phyloP scores from a whole-genome alignment of 2,888 invertebrate genomes.

The Crepidodera aurea region DNA sequence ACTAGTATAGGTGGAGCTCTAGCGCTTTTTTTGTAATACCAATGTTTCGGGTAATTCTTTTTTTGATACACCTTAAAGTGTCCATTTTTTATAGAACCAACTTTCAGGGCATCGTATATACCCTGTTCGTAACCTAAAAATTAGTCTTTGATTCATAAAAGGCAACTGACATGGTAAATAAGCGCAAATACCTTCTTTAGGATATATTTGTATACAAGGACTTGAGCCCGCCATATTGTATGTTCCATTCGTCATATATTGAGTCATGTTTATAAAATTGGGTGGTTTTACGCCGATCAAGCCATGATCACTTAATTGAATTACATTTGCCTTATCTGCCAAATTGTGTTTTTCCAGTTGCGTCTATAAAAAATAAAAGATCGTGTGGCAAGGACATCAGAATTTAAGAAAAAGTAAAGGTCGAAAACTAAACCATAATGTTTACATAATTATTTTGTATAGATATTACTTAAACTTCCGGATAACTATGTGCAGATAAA shows the following conservation, averaged over 20 bases:
- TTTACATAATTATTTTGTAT: no score
- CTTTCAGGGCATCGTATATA: constrained; percentile 63
- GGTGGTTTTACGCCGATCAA: constrained; percentile 67
- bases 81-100: constrained; percentile 57
- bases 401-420: no score
- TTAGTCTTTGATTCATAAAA: no score
- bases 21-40: constrained; percentile 69
- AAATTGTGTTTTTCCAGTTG: constrained; percentile 64
- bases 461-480: no score
- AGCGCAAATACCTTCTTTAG: constrained; percentile 65
- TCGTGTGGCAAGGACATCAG: no score
- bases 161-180: no score
- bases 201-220: constrained; percentile 69
- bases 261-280: constrained; percentile 66
- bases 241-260: constrained; percentile 62
- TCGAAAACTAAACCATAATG: no score
- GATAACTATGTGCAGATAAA: no score
- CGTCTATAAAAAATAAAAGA: constrained; percentile 55
- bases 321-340: constrained; percentile 67
- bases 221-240: constrained; percentile 64
- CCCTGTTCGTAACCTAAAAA: constrained; percentile 62
- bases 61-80: constrained; percentile 69
- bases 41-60: constrained; percentile 67
- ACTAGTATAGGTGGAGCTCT: constrained; percentile 70
- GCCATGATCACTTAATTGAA: constrained; percentile 79